Conservation (phyloP, 2,888 invertebrate genomes). For the Acanthosepion esculentum region DNA sequence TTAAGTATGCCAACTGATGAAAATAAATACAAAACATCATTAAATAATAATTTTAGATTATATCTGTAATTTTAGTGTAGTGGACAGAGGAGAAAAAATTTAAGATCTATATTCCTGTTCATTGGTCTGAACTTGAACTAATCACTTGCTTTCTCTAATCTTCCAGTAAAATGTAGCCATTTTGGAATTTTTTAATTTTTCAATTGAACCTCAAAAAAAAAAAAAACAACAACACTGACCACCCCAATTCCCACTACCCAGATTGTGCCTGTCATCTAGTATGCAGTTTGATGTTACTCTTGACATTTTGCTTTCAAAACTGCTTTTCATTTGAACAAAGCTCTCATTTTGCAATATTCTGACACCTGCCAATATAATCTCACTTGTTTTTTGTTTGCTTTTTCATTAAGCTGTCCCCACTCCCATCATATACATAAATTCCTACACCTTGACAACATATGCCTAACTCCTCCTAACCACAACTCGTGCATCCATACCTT, state of each 20-base stretch:
- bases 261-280: background rate
- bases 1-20: no score
- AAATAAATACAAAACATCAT: no score
- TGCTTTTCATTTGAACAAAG: conserved; percentile 1
- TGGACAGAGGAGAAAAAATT: no score
- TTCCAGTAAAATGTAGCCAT: background rate
- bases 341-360: background rate
- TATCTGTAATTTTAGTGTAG: no score
- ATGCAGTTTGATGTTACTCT: background rate
- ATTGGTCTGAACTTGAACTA: background rate
- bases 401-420: background rate
- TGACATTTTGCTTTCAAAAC: background rate
- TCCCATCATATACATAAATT: background rate
- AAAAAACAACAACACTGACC: no score
- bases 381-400: background rate
- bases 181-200: no score
- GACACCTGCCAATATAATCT: conserved; percentile 17
- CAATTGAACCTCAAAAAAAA: background rate
- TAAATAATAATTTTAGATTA: no score
- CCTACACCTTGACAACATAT: background rate
- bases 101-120: no score
- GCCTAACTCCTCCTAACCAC: background rate
- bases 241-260: background rate
- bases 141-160: background rate
- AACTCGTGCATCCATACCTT: background rate